Conservation (phyloP, 1,140 invertebrate genomes). For the Tribolium castaneum region DNA sequence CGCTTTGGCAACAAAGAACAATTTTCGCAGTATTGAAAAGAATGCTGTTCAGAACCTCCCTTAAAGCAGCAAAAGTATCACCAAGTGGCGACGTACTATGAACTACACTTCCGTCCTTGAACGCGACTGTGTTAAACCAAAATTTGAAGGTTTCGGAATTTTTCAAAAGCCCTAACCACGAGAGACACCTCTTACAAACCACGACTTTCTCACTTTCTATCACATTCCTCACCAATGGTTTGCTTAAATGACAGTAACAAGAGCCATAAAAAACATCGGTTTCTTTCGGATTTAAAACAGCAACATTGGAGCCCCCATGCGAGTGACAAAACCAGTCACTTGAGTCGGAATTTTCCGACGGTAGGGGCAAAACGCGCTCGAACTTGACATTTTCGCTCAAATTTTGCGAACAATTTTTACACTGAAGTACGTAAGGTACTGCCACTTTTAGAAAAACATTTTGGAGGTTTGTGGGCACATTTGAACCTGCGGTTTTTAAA, state of each 20-base stretch:
- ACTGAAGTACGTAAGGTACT: conserved; percentile 63
- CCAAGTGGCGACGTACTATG: conserved; percentile 61
- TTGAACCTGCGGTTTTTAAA: conserved; percentile 56
- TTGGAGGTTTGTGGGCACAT: not conserved
- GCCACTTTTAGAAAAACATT: conserved; percentile 62
- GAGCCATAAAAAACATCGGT: conserved; percentile 66
- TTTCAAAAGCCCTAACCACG: conserved; percentile 64
- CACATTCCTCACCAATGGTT: conserved; percentile 63
- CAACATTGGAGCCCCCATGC: conserved; percentile 52
- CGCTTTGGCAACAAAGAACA: conserved; percentile 53
- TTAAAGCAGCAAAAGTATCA: conserved; percentile 67
- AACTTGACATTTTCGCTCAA: conserved; percentile 62
- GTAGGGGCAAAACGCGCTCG: conserved; percentile 68
- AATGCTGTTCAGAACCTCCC: conserved; percentile 64
- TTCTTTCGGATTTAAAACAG: conserved; percentile 63
- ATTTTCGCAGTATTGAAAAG: conserved; percentile 65
- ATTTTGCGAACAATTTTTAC: conserved; percentile 66
- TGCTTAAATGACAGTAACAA: conserved; percentile 67
- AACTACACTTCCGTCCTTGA: conserved; percentile 55
- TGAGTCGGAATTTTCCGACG: conserved; percentile 67
- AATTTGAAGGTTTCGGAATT: conserved; percentile 52
- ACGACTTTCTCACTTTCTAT: conserved; percentile 63
- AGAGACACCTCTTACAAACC: conserved; percentile 68
- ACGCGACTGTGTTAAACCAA: conserved; percentile 59
- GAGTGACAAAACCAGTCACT: conserved; percentile 71